These are phyloP conservation scores for Polyergus mexicanus DNA, from an alignment of 1,140 invertebrate species.

Conservation along the genomic window DNA sequence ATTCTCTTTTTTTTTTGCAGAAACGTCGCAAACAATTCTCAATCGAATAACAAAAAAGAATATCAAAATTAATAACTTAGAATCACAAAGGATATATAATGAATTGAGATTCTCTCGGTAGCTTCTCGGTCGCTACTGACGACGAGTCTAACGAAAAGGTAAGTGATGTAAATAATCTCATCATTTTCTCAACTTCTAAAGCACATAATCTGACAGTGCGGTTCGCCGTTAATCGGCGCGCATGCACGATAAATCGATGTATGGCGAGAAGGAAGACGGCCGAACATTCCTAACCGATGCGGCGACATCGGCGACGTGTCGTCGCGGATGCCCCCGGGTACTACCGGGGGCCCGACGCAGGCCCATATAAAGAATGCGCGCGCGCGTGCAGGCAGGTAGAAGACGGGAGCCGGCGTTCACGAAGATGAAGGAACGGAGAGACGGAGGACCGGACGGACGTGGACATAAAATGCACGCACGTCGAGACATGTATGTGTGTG, in stretches of 20 bases:
- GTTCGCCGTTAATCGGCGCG: slow-evolving; percentile 36
- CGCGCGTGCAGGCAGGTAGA: slow-evolving; percentile 53
- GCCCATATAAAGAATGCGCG: slow-evolving; percentile 66
- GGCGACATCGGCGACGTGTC: slow-evolving; percentile 50
- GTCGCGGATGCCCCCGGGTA: slow-evolving; percentile 45
- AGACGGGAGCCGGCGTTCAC: slow-evolving; percentile 51
- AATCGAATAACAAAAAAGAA: not conserved
- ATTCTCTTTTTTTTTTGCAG: not conserved
- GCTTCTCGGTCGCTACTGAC: too few relatives aligned
- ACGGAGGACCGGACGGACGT: slow-evolving; percentile 51
- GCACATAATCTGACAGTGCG: slow-evolving; percentile 35
- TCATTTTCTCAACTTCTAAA: slow-evolving; percentile 46
- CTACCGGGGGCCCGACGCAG: slow-evolving; percentile 48
- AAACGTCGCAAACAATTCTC: not conserved
- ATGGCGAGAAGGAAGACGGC: slow-evolving; percentile 7
- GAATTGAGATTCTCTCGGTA: not conserved
- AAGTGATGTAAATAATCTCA: slow-evolving; percentile 30
- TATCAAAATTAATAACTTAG: not conserved
- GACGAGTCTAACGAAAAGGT: not conserved
- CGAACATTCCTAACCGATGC: slow-evolving; percentile 32
- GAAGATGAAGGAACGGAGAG: slow-evolving; percentile 63
- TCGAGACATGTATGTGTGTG: slow-evolving; percentile 61
- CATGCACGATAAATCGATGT: slow-evolving; percentile 49
- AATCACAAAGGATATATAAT: not conserved
- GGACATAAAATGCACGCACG: slow-evolving; percentile 68